Base-by-base conservation (phyloP, 2,113 vertebrate species). In the Neogobius melanostomus region DNA sequence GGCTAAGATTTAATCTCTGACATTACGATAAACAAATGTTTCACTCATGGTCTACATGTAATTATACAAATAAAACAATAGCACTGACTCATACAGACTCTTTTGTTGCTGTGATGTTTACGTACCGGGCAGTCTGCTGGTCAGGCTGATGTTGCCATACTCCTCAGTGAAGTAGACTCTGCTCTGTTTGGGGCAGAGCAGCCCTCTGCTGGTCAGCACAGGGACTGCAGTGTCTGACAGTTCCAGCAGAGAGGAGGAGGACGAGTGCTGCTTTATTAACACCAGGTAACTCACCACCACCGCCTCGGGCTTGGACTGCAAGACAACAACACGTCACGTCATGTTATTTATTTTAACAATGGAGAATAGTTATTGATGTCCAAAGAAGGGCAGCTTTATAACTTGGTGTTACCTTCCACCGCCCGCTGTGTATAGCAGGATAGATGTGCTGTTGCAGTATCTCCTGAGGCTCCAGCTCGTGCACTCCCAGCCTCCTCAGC, bases 401-500 rank as follows among this genome's bases (percentile, higher is more conserved):
- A 36, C 28, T 36, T 36, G 28, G 28, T 36, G 28, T 36, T 75
- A 94, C 93, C 92, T 92, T 91, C 93, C 92, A 94, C 49, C 72
- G 84, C 42, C 73, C 69, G 47, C 16, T 89, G 72, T 62, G 79
- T 64, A 94, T 81, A 5, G 66, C 16, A 1, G 92, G 92, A 74
- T 93, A 93, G 81, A 94, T 93, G 87, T 94, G 92, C 59, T 93
- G 80, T 66, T 89, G 80, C 66, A 94, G 80, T 36, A 94, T 85
- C 79, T 92, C 85, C 15, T 92, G 87, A 1, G 92, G 92, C 76
- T 93, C 89, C 77, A 94, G 78, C 2, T 93, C 86, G 2, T 94
- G 90, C 47, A 93, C 91, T 3, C 91, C 88, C 0, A 93, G 88
- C 69, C 72, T 87, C 47, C 75, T 86, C 11, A 93, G 92, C 65